phyloP scores from a whole-genome alignment of 2,888 invertebrate genomes.

The Kuschelorhynchus macadamiae region DNA sequence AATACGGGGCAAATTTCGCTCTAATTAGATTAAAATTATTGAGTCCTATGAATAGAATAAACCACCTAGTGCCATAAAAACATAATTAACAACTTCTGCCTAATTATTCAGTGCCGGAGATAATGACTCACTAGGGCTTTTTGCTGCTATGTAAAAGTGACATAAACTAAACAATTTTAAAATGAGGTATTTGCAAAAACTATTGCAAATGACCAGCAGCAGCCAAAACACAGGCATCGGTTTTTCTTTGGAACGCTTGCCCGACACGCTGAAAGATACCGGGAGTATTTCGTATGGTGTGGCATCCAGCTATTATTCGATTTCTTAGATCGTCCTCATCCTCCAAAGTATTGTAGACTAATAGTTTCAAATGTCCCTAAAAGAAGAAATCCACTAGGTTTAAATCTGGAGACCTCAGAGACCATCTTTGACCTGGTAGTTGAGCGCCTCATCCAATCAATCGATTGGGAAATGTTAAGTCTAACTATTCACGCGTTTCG shows the following conservation, averaged over 20 bases:
- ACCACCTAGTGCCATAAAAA: too few relatives aligned
- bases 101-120: too few relatives aligned
- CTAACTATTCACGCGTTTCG: neutral
- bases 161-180: too few relatives aligned
- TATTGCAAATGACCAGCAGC: too few relatives aligned
- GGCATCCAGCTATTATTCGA: neutral
- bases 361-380: neutral
- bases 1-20: too few relatives aligned
- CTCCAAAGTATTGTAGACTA: conserved; percentile 1
- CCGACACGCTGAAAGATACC: neutral
- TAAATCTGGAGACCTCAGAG: conserved; percentile 2
- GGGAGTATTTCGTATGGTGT: neutral
- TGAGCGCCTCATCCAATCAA: neutral
- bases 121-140: too few relatives aligned
- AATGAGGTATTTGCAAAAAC: too few relatives aligned
- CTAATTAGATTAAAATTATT: too few relatives aligned
- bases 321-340: neutral
- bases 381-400: neutral
- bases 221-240: neutral
- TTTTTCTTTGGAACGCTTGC: neutral
- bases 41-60: too few relatives aligned
- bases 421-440: neutral
- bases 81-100: too few relatives aligned
- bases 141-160: too few relatives aligned
- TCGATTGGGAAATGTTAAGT: neutral